Base-by-base conservation (phyloP, 2,888 invertebrate genomes). In the Taenaris catops region DNA sequence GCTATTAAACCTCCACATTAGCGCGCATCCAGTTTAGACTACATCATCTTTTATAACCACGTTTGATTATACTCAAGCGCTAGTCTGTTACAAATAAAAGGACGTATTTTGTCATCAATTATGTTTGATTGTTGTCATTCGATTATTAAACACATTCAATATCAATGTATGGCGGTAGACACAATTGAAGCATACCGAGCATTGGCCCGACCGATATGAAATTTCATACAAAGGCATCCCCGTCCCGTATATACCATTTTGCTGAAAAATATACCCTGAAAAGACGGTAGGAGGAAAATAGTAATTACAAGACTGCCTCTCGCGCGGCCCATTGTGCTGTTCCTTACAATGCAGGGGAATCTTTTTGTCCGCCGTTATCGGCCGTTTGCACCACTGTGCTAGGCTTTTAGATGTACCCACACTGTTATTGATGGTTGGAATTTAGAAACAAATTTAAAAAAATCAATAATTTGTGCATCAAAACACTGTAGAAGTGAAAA, bases 351-450 rank as follows among this genome's bases (percentile, higher is more conserved):
- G 71, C 66, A 51, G 61, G 59, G 78, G 81, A 81, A 81, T 55
- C 83, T 86, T 84, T 86, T 84, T 86, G 86, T 86, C 73, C 72
- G 56, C 62, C n/a, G 66, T 64, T 84, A 84, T 84, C 86, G 74
- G 67, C 61, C 58, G 72, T 72, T 75, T 66, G 83, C 84, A 83
- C 80, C 64, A 69, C 65, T 63, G 74, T 65, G 72, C 68, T 51
- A 46, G 51, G 62, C 63, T 64, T 70, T 72, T 70, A 61, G 58
- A 60, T 52, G 53, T 57, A 41, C 43, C 51, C 48, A 53, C 49
- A 44, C 45, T 38, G 42, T 42, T 46, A 44, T 41, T 41, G 41
- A 37, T 33, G 33, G 24, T 18, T 24, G 29, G 8, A 34, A 32
- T 39, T 37, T n/a, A n/a, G n/a, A n/a, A n/a, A n/a, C n/a, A n/a